Percentiles rank a stretch among this genome's conserved stretches.
Evolutionary conservation across 2,797 vertebrate species (phyloP).

Genomic region (Sebastiscus tertius): DNA sequence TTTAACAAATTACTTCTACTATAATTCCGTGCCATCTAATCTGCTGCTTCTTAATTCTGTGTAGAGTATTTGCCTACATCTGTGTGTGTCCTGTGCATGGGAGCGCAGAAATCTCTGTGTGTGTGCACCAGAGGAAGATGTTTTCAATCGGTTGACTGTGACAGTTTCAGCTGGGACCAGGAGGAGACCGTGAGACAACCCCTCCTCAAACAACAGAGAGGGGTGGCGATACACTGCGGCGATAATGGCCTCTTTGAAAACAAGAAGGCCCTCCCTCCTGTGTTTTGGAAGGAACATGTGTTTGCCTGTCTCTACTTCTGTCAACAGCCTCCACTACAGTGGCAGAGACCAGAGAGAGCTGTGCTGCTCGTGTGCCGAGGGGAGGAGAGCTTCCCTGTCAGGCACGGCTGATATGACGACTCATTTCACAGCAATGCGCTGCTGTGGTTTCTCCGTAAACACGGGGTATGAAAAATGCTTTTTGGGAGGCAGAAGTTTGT

Average conservation of each 20-base stretch:
- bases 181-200: slow-evolving; percentile 51
- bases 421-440: slow-evolving; percentile 72
- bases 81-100: slow-evolving; percentile 13
- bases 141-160: slow-evolving; percentile 59
- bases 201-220: slow-evolving; percentile 65
- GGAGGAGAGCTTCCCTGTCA: slow-evolving; percentile 52
- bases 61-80: background rate
- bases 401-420: slow-evolving; percentile 64
- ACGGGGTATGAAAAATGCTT: slow-evolving; percentile 65
- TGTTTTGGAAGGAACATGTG: slow-evolving; percentile 72
- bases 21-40: background rate
- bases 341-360: slow-evolving; percentile 66
- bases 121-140: slow-evolving; percentile 38
- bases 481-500: slow-evolving; percentile 51
- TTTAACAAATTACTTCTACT: background rate
- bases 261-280: slow-evolving; percentile 54
- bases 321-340: slow-evolving; percentile 77
- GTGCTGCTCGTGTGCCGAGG: slow-evolving; percentile 40
- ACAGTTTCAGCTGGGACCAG: slow-evolving; percentile 69
- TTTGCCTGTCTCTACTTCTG: slow-evolving; percentile 76
- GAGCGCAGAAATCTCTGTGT: background rate
- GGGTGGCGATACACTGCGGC: slow-evolving; percentile 45
- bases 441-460: slow-evolving; percentile 70
- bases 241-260: slow-evolving; percentile 71
- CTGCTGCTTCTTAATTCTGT: background rate